Conservation (phyloP, 2,888 invertebrate species). For the Sarcophaga caerulescens region DNA sequence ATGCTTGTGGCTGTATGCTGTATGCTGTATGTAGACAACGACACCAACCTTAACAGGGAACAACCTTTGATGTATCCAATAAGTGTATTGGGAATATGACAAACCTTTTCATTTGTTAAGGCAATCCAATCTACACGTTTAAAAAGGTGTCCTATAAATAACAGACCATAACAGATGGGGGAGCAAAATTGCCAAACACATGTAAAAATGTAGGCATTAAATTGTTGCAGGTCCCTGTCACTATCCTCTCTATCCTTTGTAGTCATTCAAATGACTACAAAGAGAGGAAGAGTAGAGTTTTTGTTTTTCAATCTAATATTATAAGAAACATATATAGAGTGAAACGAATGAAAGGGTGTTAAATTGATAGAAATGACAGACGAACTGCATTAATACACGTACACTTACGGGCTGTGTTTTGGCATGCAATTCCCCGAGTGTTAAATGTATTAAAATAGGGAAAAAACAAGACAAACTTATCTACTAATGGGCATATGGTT, state of each 20-base stretch:
- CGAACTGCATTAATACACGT: too few species aligned
- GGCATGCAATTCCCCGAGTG: too few species aligned
- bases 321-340: too few species aligned
- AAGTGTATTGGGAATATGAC: constrained; percentile 55
- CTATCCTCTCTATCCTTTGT: too few species aligned
- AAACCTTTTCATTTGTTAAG: constrained; percentile 56
- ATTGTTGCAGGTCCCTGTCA: constrained; percentile 9
- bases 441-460: too few species aligned
- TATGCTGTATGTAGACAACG: background rate
- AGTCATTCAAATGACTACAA: constrained; percentile 20
- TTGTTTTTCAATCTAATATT: too few species aligned
- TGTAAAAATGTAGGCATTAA: constrained; percentile 19
- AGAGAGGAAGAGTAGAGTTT: too few species aligned
- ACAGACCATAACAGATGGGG: constrained; percentile 23
- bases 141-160: constrained; percentile 48
- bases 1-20: constrained; percentile 9
- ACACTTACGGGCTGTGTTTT: too few species aligned
- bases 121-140: constrained; percentile 11
- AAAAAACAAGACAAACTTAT: too few species aligned
- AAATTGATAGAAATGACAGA: too few species aligned
- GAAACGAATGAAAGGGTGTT: too few species aligned
- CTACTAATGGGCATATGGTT: too few species aligned
- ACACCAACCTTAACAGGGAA: background rate
- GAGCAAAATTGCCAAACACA: constrained; percentile 49
- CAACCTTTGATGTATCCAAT: constrained; percentile 23